Conservation (phyloP, 1,140 invertebrate genomes). For the Anoplophora glabripennis region DNA sequence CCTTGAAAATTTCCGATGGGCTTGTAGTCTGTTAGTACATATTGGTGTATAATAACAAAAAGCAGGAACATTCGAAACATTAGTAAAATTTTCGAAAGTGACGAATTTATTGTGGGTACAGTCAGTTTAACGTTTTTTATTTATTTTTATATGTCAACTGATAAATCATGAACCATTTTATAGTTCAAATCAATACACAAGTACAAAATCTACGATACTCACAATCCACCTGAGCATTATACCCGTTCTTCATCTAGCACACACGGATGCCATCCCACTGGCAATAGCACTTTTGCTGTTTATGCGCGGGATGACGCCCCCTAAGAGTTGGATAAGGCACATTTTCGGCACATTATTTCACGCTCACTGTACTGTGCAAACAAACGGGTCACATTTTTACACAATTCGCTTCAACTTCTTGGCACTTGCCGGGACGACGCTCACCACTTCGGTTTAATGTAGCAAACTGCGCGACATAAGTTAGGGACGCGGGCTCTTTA, state of each 20-base stretch:
- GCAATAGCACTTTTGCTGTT: slow-evolving; percentile 11
- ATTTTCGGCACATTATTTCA: slow-evolving; percentile 15
- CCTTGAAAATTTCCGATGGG: too few relatives aligned
- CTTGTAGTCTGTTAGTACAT: too few relatives aligned
- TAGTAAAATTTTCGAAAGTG: too few relatives aligned
- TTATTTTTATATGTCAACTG: not conserved
- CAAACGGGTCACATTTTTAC: slow-evolving; percentile 7
- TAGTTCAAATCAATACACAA: too few relatives aligned
- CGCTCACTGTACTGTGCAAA: slow-evolving; percentile 1
- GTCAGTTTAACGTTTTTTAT: too few relatives aligned
- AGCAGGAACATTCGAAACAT: too few relatives aligned
- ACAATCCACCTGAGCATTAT: slow-evolving; percentile 30
- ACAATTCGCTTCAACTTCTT: not conserved
- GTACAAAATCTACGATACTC: slow-evolving; percentile 11
- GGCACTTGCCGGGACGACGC: too few relatives aligned
- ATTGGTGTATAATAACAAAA: too few relatives aligned
- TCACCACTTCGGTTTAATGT: too few relatives aligned
- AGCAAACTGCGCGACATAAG: too few relatives aligned
- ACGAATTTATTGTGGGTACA: too few relatives aligned
- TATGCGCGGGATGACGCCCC: slow-evolving; percentile 1
- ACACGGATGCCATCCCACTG: not conserved
- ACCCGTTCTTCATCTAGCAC: not conserved
- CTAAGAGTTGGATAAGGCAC: not conserved
- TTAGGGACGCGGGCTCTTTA: too few relatives aligned
- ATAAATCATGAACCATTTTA: not conserved